phyloP scores from a whole-genome alignment of 2,888 invertebrate genomes.

The Cosmorhoe ocellata region DNA sequence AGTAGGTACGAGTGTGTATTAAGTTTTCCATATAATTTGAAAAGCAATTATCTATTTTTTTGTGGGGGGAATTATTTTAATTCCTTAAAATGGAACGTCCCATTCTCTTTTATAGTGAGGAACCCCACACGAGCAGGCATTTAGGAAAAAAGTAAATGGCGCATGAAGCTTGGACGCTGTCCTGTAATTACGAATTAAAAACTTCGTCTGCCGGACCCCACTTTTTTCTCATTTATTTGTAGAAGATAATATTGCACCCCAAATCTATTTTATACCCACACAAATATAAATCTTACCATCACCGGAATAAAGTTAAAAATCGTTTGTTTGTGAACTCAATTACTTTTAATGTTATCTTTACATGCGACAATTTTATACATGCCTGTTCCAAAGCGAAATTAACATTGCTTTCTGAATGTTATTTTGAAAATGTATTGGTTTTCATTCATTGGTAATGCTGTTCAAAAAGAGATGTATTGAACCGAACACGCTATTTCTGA shows the following conservation, averaged over 20 bases:
- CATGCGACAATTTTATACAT: conserved; percentile 69
- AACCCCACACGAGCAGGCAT: conserved; percentile 64
- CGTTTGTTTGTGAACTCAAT: conserved; percentile 48
- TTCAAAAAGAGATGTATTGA: conserved; percentile 6
- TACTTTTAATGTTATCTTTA: conserved; percentile 74
- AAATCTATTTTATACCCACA: conserved; percentile 42
- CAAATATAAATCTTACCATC: conserved; percentile 38
- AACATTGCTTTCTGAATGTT: conserved; percentile 50
- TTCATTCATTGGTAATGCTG: conserved; percentile 19
- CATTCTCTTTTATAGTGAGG: conserved; percentile 56
- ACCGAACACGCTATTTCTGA: conserved; percentile 15
- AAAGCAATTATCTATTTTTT: conserved; percentile 37
- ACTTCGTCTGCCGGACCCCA: conserved; percentile 73
- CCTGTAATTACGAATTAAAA: conserved; percentile 83
- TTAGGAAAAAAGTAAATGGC: conserved; percentile 80
- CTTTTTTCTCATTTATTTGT: conserved; percentile 80
- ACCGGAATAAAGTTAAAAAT: conserved; percentile 45
- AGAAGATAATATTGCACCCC: conserved; percentile 77
- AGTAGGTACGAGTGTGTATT: too few relatives aligned
- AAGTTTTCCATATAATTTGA: conserved; percentile 5
- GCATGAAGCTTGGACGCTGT: conserved; percentile 78
- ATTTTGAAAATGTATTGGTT: conserved; percentile 36
- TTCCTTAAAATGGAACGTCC: conserved; percentile 64
- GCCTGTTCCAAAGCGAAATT: conserved; percentile 65
- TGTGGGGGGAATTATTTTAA: conserved; percentile 58